Evolutionary conservation across 2,113 vertebrate genomes (phyloP).

Genomic region (Amia ocellicauda): DNA sequence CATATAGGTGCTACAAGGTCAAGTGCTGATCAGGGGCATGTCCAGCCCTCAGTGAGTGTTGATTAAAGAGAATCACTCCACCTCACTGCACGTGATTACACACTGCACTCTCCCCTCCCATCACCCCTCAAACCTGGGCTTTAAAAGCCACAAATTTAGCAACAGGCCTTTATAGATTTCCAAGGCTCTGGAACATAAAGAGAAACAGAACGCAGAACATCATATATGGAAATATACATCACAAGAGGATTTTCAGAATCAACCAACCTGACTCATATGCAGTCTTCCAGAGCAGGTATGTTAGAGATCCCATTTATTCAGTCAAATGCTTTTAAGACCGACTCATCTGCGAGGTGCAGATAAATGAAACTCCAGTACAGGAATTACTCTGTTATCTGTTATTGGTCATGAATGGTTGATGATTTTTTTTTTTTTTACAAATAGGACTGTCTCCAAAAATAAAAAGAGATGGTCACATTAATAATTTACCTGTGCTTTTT

Average conservation of each 20-base stretch:
- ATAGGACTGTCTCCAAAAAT: too few species aligned
- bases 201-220: slow-evolving; percentile 1
- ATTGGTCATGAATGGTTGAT: too few species aligned
- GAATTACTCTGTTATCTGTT: too few species aligned
- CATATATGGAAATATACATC: not conserved
- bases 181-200: slow-evolving; percentile 18
- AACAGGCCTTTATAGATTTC: slow-evolving; percentile 35
- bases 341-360: too few species aligned
- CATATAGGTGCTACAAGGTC: slow-evolving; percentile 28
- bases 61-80: slow-evolving; percentile 41
- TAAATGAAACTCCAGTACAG: too few species aligned
- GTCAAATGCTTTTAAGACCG: not conserved
- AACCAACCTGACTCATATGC: not conserved
- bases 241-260: not conserved
- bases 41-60: slow-evolving; percentile 28
- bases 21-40: slow-evolving; percentile 9
- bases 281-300: slow-evolving; percentile 1
- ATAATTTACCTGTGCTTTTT: not conserved
- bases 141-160: slow-evolving; percentile 33
- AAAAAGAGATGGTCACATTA: not conserved
- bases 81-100: not conserved
- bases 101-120: slow-evolving; percentile 30
- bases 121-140: too few species aligned
- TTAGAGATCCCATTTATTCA: not conserved
- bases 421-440: too few species aligned